Percentiles rank a stretch among this genome's conserved stretches.
These are phyloP conservation scores for Tragelaphus scriptus DNA, from an alignment of 2,113 vertebrate genomes.

Conservation along the genomic window DNA sequence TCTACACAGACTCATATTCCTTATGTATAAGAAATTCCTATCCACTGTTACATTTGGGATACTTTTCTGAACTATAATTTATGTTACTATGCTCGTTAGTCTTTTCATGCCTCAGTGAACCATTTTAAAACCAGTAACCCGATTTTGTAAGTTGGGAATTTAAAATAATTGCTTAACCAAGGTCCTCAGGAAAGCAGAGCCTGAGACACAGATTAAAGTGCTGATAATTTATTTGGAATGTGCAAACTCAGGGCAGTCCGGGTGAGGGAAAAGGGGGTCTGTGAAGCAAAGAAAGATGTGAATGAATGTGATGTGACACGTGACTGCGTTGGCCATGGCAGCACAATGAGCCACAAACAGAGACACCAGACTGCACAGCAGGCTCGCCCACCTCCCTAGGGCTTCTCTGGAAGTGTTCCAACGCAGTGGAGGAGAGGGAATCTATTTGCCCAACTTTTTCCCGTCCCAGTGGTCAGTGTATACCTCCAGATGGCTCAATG, in stretches of 20 bases:
- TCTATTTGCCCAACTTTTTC: neutral
- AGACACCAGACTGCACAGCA: neutral
- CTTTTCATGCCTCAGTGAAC: neutral
- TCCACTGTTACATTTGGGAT: neutral
- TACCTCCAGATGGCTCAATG: neutral
- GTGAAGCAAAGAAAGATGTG: neutral
- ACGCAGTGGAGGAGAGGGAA: neutral
- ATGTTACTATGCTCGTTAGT: neutral
- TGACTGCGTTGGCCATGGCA: fast-evolving
- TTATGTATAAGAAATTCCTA: neutral
- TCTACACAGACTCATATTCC: neutral
- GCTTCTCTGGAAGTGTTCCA: neutral
- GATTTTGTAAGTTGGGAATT: neutral
- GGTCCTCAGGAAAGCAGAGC: neutral
- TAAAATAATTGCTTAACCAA: neutral
- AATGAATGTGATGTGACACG: neutral
- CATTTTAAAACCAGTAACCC: neutral
- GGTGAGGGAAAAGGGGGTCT: neutral
- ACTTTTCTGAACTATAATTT: neutral
- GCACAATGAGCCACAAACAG: neutral
- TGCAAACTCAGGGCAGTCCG: neutral
- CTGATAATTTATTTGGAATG: neutral
- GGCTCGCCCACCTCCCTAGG: too few species aligned
- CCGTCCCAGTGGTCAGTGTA: neutral
- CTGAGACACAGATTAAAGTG: neutral